phyloP scores from a whole-genome alignment of 2,113 vertebrate genomes.

The Apodemus speciosus region DNA sequence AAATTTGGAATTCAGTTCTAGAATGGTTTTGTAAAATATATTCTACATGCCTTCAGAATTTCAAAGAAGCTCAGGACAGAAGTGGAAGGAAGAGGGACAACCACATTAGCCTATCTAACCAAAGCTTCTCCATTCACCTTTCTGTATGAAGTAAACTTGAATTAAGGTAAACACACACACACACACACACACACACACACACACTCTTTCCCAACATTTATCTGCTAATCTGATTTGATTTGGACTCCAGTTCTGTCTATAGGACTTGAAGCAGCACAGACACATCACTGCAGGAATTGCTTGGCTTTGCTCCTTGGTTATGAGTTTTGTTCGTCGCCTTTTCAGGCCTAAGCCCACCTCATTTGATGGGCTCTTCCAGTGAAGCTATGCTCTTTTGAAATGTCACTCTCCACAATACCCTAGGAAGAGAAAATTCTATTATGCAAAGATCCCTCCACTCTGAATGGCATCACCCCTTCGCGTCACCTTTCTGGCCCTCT shows the following conservation, averaged over 20 bases:
- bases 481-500: conserved; percentile 49
- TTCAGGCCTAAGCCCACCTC: conserved; percentile 31
- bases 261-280: background rate
- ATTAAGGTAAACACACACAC: background rate
- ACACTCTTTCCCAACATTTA: background rate
- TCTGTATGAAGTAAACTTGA: background rate
- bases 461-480: conserved; percentile 49
- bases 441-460: conserved; percentile 63
- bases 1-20: background rate
- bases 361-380: conserved; percentile 44
- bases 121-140: background rate
- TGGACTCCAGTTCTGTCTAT: background rate
- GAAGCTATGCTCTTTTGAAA: conserved; percentile 67
- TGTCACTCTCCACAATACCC: conserved; percentile 46
- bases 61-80: background rate
- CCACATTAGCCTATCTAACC: background rate
- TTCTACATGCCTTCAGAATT: background rate
- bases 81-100: background rate
- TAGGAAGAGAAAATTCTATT: conserved; percentile 63
- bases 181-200: too few species aligned
- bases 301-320: background rate
- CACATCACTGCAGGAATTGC: background rate
- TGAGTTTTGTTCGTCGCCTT: conserved; percentile 41
- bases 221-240: background rate
- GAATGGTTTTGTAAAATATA: background rate